Base-by-base conservation (phyloP, 1,140 invertebrate species). In the Leptinotarsa defecta region DNA sequence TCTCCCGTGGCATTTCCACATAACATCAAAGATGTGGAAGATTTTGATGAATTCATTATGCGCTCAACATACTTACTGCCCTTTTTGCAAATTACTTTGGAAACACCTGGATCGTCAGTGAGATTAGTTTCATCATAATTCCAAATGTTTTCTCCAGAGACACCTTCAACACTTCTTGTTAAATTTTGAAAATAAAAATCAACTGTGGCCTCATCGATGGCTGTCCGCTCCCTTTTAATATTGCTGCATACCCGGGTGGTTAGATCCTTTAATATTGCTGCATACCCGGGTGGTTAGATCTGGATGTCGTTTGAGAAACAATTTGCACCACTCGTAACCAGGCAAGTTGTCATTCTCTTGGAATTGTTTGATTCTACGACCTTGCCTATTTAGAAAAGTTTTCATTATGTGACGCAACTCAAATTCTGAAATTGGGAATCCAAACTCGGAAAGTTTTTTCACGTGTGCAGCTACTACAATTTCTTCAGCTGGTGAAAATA, bases 41-140 rank as follows among this genome's bases (percentile, higher is more conserved):
- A 70, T 80, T 86, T 87, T 22, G 83, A 76, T 57, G 63, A 68
- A 74, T 86, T 48, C 49, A 4, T 4, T 19, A 64, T 68, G 48
- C 78, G 76, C 76, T 86, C 83, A n/a, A 83, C 78, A 77, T 86
- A 83, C 73, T 84, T 85, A 20, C 61, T 69, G 34, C 85, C 83
- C 68, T 83, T 77, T 62, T 79, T 80, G 61, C 82, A 76, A 71
- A 86, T 80, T 20, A 81, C 70, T 82, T 84, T 85, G 52, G 79
- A 78, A 27, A 68, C 77, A 15, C 84, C 84, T 11, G 83, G 85
- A 71, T 87, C 83, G 81, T 87, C 85, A 4, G 76, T 78, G 3
- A 87, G n/a, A 75, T 86, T 86, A 11, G 86, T 87, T 75, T 87
- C 86, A 77, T 86, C 86, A 77, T 86, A 87, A 76, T 85, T 85